Evolutionary conservation across 2,797 vertebrate genomes (phyloP), one percentile per base, ranked within the genome.

Genomic region (Gila robusta): DNA sequence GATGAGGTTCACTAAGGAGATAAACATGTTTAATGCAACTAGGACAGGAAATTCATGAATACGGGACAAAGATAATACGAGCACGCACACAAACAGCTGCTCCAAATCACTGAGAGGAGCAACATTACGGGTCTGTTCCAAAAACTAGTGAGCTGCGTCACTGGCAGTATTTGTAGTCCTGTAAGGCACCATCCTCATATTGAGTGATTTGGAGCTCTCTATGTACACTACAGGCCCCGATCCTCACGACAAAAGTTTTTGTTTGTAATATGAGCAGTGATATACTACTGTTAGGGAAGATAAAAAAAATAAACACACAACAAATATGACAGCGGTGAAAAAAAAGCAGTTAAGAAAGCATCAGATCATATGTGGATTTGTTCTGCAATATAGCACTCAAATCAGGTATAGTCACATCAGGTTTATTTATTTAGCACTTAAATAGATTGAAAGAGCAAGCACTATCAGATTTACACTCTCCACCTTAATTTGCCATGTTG

Each of bases 11-110:
- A 71, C 17, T 71, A 21, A 59, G 71, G 4, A 85, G 52, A 7
- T 16, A 79, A 76, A 83, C 41, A 49, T 2, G 8, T 52, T 85
- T 41, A 41, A 16, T 71, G 64, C 66, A 85, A 79, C 74, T 85
- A 79, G 64, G 64, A 78, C 83, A 78, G 49, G 17, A 79, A 69
- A 70, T 59, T 79, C 64, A 59, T 71, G 49, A 84, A 84, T 70
- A 52, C 3, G 39, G 28, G 72, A 52, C 44, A 21, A 49, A 44
- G 72, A 84, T 77, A 78, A 82, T 39, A 52, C 9, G 1, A 41
- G 41, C 26, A 35, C 8, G 3, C 32, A 44, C 49, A 59, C 69
- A 82, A 21, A 82, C 82, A 83, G 62, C 82, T 84, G 73, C 73
- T 41, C 28, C n/a, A 84, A 56, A 84, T 84, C 62, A 54, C 44